phyloP scores from a whole-genome alignment of 2,113 vertebrate genomes.

The Suncus etruscus region DNA sequence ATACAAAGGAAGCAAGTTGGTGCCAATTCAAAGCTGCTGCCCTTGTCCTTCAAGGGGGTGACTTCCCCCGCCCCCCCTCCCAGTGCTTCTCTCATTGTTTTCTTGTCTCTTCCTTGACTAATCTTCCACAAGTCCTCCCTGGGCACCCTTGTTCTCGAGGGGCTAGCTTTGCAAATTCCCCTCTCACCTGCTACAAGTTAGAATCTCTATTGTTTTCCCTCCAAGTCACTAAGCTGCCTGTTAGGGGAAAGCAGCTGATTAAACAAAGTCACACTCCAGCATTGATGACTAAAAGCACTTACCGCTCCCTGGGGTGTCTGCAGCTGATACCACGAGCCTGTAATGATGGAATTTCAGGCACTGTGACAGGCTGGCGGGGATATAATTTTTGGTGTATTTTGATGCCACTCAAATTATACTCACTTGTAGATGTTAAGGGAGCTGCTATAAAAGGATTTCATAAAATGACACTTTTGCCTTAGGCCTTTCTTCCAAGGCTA shows the following conservation, averaged over 20 bases:
- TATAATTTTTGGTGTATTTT: conserved; percentile 70
- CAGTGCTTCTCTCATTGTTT: neutral
- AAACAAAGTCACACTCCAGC: conserved; percentile 76
- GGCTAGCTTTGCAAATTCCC: conserved; percentile 32
- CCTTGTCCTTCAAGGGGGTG: neutral
- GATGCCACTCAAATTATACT: conserved; percentile 36
- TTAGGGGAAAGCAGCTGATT: conserved; percentile 75
- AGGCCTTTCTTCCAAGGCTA: conserved; percentile 43
- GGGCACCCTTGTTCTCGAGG: neutral
- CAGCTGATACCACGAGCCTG: conserved; percentile 45
- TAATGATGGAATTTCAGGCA: conserved; percentile 64
- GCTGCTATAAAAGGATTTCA: conserved; percentile 42
- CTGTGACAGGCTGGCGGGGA: conserved; percentile 1
- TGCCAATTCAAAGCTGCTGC: neutral
- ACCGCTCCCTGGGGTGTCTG: conserved; percentile 68
- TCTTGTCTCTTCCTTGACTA: neutral
- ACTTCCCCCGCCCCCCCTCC: neutral
- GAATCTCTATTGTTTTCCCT: conserved; percentile 18
- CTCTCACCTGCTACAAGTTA: conserved; percentile 28
- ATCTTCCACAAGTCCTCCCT: neutral
- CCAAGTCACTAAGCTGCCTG: conserved; percentile 32
- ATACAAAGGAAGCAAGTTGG: neutral
- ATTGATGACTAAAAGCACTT: conserved; percentile 76
- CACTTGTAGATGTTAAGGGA: conserved; percentile 46
- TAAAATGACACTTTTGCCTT: conserved; percentile 29